Evolutionary conservation across 1,140 invertebrate species (phyloP).

Genomic region (Papilio polyxenes): DNA sequence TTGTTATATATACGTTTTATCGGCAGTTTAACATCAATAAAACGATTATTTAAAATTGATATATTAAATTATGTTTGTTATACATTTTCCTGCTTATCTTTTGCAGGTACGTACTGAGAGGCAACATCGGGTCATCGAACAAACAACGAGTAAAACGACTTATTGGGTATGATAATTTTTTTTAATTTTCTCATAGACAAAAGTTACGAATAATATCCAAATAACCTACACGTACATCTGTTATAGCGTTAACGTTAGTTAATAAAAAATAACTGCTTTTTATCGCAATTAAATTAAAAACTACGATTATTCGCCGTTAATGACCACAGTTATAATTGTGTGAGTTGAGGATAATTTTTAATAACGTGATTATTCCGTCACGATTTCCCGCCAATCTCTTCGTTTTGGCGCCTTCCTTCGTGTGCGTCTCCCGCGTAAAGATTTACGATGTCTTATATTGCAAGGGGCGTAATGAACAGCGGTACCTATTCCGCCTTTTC

Average conservation of each 20-base stretch:
- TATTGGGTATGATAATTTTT: conserved; percentile 9
- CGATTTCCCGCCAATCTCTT: conserved; percentile 22
- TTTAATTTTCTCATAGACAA: neutral
- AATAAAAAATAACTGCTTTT: conserved; percentile 5
- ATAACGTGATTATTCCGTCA: conserved; percentile 22
- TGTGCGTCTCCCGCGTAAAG: conserved; percentile 19
- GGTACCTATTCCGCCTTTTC: conserved; percentile 53
- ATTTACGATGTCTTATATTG: conserved; percentile 55
- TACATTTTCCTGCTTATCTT: neutral
- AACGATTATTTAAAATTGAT: too few relatives aligned
- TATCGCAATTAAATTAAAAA: neutral
- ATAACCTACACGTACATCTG: neutral
- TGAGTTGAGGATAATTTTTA: conserved; percentile 25
- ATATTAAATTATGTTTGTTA: too few relatives aligned
- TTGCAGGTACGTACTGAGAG: conserved; percentile 13
- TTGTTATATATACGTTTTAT: too few relatives aligned
- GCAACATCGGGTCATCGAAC: conserved; percentile 11
- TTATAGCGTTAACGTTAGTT: neutral
- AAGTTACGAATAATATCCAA: neutral
- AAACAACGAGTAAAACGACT: conserved; percentile 3
- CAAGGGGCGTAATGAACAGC: conserved; percentile 57
- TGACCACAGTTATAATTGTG: conserved; percentile 4
- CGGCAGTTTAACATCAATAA: too few relatives aligned
- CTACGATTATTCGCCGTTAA: conserved; percentile 9
- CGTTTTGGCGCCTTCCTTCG: neutral